A percentile compares a stretch with the other conserved stretches of the same genome.
phyloP scores from a whole-genome alignment of 2,888 invertebrate genomes.

The Hyposoter dolosus region DNA sequence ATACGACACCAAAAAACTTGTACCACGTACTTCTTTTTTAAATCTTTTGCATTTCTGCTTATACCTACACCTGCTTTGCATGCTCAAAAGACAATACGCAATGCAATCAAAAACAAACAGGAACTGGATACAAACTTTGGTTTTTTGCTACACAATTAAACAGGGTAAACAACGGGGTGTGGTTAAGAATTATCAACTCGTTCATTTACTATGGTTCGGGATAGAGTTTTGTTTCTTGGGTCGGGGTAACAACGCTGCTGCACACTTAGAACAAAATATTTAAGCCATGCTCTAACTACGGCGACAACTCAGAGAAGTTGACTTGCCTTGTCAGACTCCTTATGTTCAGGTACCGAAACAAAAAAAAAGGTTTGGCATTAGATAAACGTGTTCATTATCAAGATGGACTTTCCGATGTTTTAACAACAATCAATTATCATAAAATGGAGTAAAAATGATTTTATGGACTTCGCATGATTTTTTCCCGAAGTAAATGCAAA shows the following conservation, averaged over 20 bases:
- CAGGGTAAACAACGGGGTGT: conserved; percentile 19
- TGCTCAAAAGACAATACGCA: conserved; percentile 59
- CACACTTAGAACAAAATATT: conserved; percentile 62
- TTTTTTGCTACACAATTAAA: conserved; percentile 28
- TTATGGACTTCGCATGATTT: background rate
- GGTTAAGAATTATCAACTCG: conserved; percentile 54
- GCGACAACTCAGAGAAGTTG: conserved; percentile 81
- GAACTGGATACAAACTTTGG: conserved; percentile 15
- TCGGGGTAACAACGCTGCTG: conserved; percentile 35
- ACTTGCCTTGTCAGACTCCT: conserved; percentile 92
- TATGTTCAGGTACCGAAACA: conserved; percentile 82
- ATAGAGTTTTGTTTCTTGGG: conserved; percentile 11
- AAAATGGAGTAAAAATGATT: background rate
- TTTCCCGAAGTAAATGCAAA: background rate
- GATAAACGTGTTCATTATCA: conserved; percentile 70
- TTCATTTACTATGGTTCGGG: conserved; percentile 45
- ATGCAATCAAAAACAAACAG: conserved; percentile 38
- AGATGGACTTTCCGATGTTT: conserved; percentile 21
- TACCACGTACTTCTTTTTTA: conserved; percentile 4
- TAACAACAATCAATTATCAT: conserved; percentile 3
- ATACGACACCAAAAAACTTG: conserved; percentile 25
- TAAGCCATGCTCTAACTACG: conserved; percentile 83
- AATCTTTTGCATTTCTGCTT: conserved; percentile 21
- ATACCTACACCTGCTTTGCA: conserved; percentile 56
- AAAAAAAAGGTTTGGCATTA: conserved; percentile 76